Percentiles rank a stretch among this genome's conserved stretches.
These are phyloP conservation scores for Gibbula magus DNA, from an alignment of 2,888 invertebrate genomes.

Conservation along the genomic window DNA sequence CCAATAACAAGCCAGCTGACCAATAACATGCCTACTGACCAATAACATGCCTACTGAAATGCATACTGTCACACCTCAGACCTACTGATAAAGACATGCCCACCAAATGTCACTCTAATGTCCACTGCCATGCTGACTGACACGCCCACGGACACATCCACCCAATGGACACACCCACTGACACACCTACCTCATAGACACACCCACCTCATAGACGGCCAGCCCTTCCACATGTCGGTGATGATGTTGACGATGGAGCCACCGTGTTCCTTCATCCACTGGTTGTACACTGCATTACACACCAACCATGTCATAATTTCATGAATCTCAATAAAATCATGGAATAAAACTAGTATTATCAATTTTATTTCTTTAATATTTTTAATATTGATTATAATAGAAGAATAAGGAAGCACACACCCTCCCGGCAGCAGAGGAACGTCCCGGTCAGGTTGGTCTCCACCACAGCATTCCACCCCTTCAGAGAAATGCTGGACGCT, in stretches of 20 bases:
- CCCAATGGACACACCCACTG: too few species aligned
- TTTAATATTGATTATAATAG: neutral
- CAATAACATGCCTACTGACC: too few species aligned
- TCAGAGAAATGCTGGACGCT: slow-evolving; percentile 73
- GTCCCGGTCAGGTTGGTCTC: slow-evolving; percentile 78
- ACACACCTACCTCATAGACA: slow-evolving; percentile 73
- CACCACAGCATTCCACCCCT: slow-evolving; percentile 78
- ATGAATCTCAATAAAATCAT: too few species aligned
- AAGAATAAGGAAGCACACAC: slow-evolving; percentile 56
- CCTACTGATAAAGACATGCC: too few species aligned
- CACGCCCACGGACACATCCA: too few species aligned
- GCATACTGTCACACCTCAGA: too few species aligned
- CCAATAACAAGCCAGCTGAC: too few species aligned
- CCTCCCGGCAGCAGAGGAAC: slow-evolving; percentile 77
- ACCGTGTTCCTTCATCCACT: slow-evolving; percentile 76
- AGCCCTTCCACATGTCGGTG: slow-evolving; percentile 77
- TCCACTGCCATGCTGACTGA: too few species aligned
- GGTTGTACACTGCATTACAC: slow-evolving; percentile 71
- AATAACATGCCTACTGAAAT: too few species aligned
- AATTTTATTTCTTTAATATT: neutral
- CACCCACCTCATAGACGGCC: slow-evolving; percentile 76
- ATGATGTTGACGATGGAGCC: slow-evolving; percentile 77
- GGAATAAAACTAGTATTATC: too few species aligned
- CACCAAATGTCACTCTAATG: too few species aligned
- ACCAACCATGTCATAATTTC: too few species aligned